Evolutionary conservation across 2,797 vertebrate genomes (phyloP), one percentile per base, ranked within the genome.

Genomic region (Acanthopagrus latus): DNA sequence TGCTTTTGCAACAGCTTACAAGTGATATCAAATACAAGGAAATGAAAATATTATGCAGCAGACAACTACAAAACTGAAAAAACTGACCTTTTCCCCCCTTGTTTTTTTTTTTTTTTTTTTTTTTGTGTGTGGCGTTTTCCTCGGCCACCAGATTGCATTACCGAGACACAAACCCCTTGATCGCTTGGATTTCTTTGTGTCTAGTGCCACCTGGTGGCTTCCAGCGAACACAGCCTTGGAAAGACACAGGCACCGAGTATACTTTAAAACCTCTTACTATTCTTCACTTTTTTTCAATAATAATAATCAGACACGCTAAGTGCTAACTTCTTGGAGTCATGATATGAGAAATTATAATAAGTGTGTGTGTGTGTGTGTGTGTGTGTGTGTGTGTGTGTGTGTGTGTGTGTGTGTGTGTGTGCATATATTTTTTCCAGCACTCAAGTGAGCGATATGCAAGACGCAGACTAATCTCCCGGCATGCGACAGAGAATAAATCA

Each of bases 401-500:
- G 25, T 38, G 56, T 13, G 18, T 23, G 5, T 18, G 33, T 9
- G 33, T 2, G 33, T 21, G 33, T 41, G 21, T 54, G 52, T 52
- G 21, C 29, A 23, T 20, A n/a, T 48, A 44, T 58, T 50, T 7
- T 67, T 81, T 88, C 82, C 65, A 71, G 64, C 25, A 55, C 46
- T 76, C 71, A 56, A 56, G 21, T 71, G 48, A 62, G 80, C 92
- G 93, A 96, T 94, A 94, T 94, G 94, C 64, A 60, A 95, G 95
- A 94, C 94, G 93, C 94, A 95, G 94, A 97, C 96, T 97, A 97
- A 97, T 97, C 96, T 96, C 95, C 95, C 93, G 83, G 93, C 44
- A 90, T 91, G 91, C 96, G 95, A 95, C 95, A 95, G 96, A 96
- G 96, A 96, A 97, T 97, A 96, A 97, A 98, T 98, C 97, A 97